phyloP scores from a whole-genome alignment of 2,797 vertebrate genomes.

The Hirundo rustica region DNA sequence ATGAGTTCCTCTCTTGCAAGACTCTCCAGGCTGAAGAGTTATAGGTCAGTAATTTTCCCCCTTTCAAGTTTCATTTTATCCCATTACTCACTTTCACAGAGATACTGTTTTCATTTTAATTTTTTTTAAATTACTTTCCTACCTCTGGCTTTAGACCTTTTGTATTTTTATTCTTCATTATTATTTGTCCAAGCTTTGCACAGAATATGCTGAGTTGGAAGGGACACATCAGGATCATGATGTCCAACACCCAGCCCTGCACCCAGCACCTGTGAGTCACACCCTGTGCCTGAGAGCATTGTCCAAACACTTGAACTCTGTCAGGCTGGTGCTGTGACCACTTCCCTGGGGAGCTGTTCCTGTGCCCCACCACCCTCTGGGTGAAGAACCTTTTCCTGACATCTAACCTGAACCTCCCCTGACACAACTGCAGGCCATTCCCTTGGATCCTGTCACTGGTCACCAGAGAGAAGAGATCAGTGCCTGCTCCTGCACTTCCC shows the following conservation, averaged over 20 bases:
- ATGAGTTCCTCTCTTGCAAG: not conserved
- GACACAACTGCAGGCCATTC: not conserved
- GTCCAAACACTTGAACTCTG: not conserved
- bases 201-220: not conserved
- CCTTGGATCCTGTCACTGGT: accelerated
- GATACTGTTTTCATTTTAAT: not conserved
- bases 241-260: no score
- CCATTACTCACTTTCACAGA: not conserved
- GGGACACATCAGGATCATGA: not conserved
- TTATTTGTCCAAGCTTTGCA: not conserved
- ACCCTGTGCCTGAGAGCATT: no score
- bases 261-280: not conserved
- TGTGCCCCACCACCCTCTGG: accelerated
- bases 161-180: not conserved
- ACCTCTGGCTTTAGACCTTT: not conserved
- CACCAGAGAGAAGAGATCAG: not conserved
- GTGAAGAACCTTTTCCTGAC: not conserved
- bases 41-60: not conserved
- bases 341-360: no score
- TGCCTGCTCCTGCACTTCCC: accelerated
- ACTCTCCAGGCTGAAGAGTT: not conserved
- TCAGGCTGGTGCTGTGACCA: not conserved
- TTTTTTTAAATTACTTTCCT: not conserved
- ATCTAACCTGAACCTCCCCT: not conserved
- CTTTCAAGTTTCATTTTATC: not conserved